Evolutionary conservation across 1,140 invertebrate genomes (phyloP).

Genomic region (Scylla paramamosain): DNA sequence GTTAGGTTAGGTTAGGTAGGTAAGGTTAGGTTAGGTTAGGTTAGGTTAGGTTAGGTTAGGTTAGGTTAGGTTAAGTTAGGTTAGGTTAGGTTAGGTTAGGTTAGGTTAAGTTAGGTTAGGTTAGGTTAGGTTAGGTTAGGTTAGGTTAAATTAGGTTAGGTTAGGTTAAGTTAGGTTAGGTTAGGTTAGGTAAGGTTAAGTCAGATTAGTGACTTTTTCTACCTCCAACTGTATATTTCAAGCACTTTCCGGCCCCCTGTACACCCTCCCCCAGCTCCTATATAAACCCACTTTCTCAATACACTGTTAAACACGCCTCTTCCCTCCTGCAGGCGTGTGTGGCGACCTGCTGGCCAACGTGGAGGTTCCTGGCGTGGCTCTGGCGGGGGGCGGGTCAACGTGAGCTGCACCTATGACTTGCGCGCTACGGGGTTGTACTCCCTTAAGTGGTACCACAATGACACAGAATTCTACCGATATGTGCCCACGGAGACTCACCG

Average conservation of each 20-base stretch:
- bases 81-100: neutral
- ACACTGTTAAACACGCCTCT: neutral
- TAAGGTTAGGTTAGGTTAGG: neutral
- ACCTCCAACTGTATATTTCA: neutral
- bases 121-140: neutral
- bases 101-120: neutral
- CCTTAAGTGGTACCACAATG: slow-evolving; percentile 73
- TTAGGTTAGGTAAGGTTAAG: neutral
- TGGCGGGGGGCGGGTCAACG: slow-evolving; percentile 45
- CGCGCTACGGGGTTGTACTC: slow-evolving; percentile 55
- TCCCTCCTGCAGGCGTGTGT: neutral
- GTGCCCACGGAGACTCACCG: slow-evolving; percentile 62
- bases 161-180: neutral
- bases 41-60: neutral
- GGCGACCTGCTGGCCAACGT: slow-evolving; percentile 42
- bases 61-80: neutral
- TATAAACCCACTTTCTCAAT: neutral
- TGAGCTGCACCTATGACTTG: slow-evolving; percentile 37
- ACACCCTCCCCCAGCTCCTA: neutral
- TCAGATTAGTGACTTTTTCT: neutral
- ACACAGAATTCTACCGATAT: slow-evolving; percentile 69
- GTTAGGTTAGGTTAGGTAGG: too few species aligned
- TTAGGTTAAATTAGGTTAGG: neutral
- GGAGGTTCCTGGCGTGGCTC: slow-evolving; percentile 36
- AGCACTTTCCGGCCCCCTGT: neutral